phyloP scores from a whole-genome alignment of 2,797 vertebrate genomes.

The Intellagama lesueurii region DNA sequence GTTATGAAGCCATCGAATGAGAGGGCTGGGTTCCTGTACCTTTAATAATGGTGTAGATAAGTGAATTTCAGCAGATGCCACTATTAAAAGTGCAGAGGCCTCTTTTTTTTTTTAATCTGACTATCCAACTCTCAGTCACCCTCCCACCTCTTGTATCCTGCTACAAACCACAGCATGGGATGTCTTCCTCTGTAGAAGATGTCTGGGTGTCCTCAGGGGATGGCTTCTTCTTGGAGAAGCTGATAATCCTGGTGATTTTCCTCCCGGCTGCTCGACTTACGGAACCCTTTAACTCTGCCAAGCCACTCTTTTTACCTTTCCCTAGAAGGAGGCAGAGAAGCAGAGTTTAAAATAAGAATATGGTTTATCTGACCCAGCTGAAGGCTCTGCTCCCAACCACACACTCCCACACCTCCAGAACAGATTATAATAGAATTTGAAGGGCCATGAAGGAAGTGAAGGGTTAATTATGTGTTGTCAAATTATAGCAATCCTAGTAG shows the following conservation, averaged over 20 bases:
- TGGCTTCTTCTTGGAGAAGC: conserved; percentile 95
- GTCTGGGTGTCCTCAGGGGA: conserved; percentile 83
- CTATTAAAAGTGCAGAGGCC: not conserved
- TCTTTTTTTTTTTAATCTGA: not conserved
- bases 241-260: conserved; percentile 98
- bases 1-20: not conserved
- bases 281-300: conserved; percentile 95
- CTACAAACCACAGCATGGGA: conserved; percentile 90
- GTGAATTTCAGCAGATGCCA: not conserved
- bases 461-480: too few species aligned
- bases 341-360: not conserved
- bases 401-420: not conserved
- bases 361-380: not conserved
- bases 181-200: conserved; percentile 82
- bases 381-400: not conserved
- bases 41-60: not conserved
- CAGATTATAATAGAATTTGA: not conserved
- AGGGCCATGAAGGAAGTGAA: not conserved
- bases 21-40: not conserved
- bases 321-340: conserved; percentile 69
- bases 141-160: rapidly evolving
- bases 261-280: conserved; percentile 94
- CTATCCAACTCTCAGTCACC: not conserved
- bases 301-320: conserved; percentile 88
- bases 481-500: too few species aligned